Evolutionary conservation across 37 sponge, comb jelly and placozoan species (phyloP).

Genomic region (Cladorhizidae sp.): DNA sequence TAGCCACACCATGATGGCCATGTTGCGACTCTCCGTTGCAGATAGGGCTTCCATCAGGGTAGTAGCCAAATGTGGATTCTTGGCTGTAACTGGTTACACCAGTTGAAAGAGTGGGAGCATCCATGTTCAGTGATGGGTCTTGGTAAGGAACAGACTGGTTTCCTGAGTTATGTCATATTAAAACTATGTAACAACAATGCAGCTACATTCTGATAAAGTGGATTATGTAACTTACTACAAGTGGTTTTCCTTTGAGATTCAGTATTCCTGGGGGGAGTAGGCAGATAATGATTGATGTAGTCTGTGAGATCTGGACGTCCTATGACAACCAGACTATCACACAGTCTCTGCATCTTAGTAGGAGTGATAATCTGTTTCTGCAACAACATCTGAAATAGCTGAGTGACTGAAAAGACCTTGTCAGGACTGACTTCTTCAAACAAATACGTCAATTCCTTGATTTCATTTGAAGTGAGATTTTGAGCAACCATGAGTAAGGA

Average conservation of each 20-base stretch:
- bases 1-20: neutral
- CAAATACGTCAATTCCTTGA: conserved; percentile 24
- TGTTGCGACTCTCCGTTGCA: neutral
- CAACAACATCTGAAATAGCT: conserved; percentile 50
- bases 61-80: neutral
- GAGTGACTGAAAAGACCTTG: conserved; percentile 33
- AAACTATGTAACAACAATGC: too few species aligned
- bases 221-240: too few species aligned
- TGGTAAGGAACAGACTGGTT: too few species aligned
- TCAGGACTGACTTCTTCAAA: conserved; percentile 26
- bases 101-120: neutral
- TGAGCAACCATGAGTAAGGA: conserved; percentile 37
- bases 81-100: neutral
- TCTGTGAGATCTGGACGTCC: conserved; percentile 48
- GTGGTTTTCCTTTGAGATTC: too few species aligned
- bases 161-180: too few species aligned
- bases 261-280: too few species aligned
- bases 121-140: too few species aligned
- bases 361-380: conserved; percentile 36
- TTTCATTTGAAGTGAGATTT: conserved; percentile 22
- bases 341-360: conserved; percentile 28
- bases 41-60: neutral
- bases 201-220: too few species aligned
- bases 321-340: conserved; percentile 19
- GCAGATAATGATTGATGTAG: conserved; percentile 30